A percentile compares a stretch with the other conserved stretches of the same genome.
Conservation (phyloP, 1,140 invertebrate genomes). For the Drosophila lacertosa region DNA sequence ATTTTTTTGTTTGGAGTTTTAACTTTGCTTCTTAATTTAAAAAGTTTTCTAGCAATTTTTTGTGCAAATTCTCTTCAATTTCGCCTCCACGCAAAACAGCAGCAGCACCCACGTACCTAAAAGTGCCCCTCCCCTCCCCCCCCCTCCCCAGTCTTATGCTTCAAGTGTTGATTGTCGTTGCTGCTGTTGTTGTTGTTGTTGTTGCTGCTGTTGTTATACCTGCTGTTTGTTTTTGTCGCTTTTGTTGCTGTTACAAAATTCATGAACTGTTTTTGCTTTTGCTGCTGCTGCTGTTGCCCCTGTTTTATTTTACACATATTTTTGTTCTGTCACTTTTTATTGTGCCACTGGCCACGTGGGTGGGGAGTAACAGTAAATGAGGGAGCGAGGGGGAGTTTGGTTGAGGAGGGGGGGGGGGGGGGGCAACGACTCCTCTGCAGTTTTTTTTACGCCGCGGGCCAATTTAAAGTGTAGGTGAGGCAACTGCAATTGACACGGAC, state of each 20-base stretch:
- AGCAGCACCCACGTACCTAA: constrained; percentile 27
- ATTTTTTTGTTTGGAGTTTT: constrained; percentile 68
- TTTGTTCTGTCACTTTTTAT: constrained; percentile 80
- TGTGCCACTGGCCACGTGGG: constrained; percentile 46
- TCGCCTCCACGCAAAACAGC: constrained; percentile 13
- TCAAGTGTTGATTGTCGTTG: constrained; percentile 48
- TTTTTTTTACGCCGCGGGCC: constrained; percentile 61
- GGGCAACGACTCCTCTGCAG: constrained; percentile 33
- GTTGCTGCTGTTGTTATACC: constrained; percentile 52
- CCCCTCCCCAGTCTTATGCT: constrained; percentile 10
- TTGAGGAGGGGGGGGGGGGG: background rate
- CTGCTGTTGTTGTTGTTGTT: constrained; percentile 52
- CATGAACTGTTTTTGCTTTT: constrained; percentile 74
- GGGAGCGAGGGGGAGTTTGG: background rate
- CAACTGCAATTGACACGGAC: constrained; percentile 77
- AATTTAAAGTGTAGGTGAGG: constrained; percentile 77
- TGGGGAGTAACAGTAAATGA: background rate
- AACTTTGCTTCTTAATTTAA: constrained; percentile 81
- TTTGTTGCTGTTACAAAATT: constrained; percentile 74
- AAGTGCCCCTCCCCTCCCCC: constrained; percentile 23
- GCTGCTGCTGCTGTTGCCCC: background rate
- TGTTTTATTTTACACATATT: constrained; percentile 81
- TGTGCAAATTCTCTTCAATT: constrained; percentile 69
- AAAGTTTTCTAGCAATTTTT: constrained; percentile 66
- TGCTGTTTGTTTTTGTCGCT: constrained; percentile 75